Percentiles rank a stretch among this genome's conserved stretches.
phyloP scores from a whole-genome alignment of 1,140 invertebrate genomes.

The Probaryconus sp. region DNA sequence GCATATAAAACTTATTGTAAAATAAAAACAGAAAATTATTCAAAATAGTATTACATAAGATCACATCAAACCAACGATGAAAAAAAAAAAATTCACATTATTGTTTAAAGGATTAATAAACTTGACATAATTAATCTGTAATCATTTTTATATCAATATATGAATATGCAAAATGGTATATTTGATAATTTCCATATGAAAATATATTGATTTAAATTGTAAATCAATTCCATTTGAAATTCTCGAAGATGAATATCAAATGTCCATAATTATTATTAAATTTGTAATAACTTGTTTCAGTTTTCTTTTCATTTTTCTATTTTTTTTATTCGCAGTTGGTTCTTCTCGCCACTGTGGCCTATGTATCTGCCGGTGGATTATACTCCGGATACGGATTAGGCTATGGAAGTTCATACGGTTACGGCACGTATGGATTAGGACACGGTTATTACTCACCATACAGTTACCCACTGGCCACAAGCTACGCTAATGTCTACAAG shows the following conservation, averaged over 20 bases:
- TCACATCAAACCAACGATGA: too few species aligned
- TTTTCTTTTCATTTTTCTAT: conserved; percentile 31
- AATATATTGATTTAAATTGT: too few species aligned
- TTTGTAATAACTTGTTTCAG: not conserved
- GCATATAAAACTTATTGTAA: not conserved
- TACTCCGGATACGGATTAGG: conserved; percentile 63
- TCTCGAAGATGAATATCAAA: too few species aligned
- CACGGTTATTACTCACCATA: conserved; percentile 28
- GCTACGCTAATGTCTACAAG: conserved; percentile 66
- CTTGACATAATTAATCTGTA: too few species aligned
- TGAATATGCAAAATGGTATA: too few species aligned
- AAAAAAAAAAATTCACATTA: too few species aligned
- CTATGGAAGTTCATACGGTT: conserved; percentile 59
- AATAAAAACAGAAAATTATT: not conserved
- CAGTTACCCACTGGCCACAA: conserved; percentile 62
- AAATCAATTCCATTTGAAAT: too few species aligned
- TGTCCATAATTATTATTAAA: too few species aligned
- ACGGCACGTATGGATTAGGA: conserved; percentile 57
- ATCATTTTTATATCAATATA: too few species aligned
- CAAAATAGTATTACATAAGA: too few species aligned
- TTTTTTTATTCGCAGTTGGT: conserved; percentile 65
- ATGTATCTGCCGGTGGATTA: conserved; percentile 67
- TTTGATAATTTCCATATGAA: too few species aligned
- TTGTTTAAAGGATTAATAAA: too few species aligned
- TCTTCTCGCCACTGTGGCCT: conserved; percentile 67